Conservation (phyloP, 1,140 invertebrate genomes). For the Dryas iulia region DNA sequence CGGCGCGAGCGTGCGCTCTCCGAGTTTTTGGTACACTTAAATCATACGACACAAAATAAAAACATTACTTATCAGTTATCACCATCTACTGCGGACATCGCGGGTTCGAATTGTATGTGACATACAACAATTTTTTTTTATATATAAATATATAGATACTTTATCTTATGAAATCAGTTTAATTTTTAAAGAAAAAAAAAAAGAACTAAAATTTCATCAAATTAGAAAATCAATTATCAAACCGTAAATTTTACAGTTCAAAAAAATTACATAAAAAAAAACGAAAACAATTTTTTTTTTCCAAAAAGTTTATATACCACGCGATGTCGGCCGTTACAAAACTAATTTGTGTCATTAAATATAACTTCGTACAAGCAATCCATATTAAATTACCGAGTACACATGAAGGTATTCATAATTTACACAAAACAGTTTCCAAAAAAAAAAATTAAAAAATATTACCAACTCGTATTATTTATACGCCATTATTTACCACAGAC, state of each 20-base stretch:
- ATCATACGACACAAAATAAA: constrained; percentile 30
- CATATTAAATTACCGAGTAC: constrained; percentile 23
- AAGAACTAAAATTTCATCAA: too few species aligned
- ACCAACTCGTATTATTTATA: constrained; percentile 3
- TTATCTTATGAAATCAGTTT: too few species aligned
- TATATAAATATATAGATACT: not conserved
- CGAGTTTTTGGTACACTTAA: constrained; percentile 67
- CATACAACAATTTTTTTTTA: not conserved
- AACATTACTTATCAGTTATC: not conserved
- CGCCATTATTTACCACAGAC: constrained; percentile 2
- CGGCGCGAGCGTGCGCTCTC: constrained; percentile 20
- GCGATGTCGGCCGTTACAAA: not conserved
- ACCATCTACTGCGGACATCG: not conserved
- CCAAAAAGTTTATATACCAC: not conserved
- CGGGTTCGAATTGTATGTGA: not conserved
- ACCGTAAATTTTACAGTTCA: too few species aligned
- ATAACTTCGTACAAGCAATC: constrained; percentile 31
- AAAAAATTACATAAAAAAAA: too few species aligned
- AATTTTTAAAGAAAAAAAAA: too few species aligned
- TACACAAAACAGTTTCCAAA: constrained; percentile 4
- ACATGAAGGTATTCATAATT: constrained; percentile 16
- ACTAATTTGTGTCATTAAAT: constrained; percentile 30
- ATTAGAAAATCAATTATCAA: too few species aligned
- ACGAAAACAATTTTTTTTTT: too few species aligned
- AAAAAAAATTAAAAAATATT: constrained; percentile 5